Evolutionary conservation across 2,797 vertebrate genomes (phyloP), one percentile per base, ranked within the genome.

Genomic region (Novumbra hubbsi): DNA sequence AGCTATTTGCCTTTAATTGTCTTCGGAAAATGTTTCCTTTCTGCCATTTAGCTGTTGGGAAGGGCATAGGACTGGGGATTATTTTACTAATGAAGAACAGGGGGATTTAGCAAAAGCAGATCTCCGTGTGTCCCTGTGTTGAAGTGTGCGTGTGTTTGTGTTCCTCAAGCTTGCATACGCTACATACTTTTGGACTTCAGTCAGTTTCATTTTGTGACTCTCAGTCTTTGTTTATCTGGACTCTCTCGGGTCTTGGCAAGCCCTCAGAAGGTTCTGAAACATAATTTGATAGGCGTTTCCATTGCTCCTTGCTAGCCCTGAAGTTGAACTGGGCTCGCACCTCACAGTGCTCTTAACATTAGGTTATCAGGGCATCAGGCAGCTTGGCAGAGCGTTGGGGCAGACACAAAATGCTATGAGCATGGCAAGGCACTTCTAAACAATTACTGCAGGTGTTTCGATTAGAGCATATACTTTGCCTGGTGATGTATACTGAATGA

Each of bases 1-100:
- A 70, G 75, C 64, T 70, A 71, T 76, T 82, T 84, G 60, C 66
- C 71, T 83, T 73, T 77, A 80, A 77, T 80, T 73, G 75, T 76
- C 71, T 50, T 75, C 38, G 76, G 72, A 66, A 78, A 80, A 73
- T 75, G 74, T 82, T 83, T 78, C 68, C 73, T 78, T 75, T 85
- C 49, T 69, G 72, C 70, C 71, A 64, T 57, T 72, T 72, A 48
- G 64, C 30, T 41, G 45, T 52, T 68, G 74, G 68, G 68, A 72
- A 45, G 57, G 68, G 28, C 16, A 52, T 17, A 52, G 55, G 72
- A 65, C n/a, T 57, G 32, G 28, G 48, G 17, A 71, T 49, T 21
- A 50, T 49, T 71, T 64, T 15, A 24, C 64, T 74, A 68, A 74
- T 65, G 72, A 72, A 49, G 49, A 74, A 76, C 62, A 21, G 73